A percentile compares a stretch with the other conserved stretches of the same genome.
Conservation (phyloP, 2,888 invertebrate genomes). For the Mythimna lalbum region DNA sequence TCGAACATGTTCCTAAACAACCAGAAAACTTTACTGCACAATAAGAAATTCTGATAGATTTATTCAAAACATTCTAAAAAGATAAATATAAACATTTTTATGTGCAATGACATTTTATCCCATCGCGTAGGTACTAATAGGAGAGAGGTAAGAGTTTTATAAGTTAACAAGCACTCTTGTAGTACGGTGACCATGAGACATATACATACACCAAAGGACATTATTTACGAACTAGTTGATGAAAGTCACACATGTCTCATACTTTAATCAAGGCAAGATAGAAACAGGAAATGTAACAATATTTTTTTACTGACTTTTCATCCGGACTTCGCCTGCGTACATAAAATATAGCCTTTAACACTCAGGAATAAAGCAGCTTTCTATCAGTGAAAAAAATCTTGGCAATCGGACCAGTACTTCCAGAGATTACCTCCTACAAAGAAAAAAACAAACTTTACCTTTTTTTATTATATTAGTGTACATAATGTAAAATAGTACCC, state of each 20-base stretch:
- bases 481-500: neutral
- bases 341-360: no score
- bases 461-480: no score
- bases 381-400: no score
- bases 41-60: neutral
- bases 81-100: neutral
- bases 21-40: neutral
- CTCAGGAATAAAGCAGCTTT: no score
- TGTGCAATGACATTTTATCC: neutral
- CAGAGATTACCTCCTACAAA: no score
- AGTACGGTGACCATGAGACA: slow-evolving; percentile 36
- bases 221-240: neutral
- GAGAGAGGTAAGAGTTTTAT: slow-evolving; percentile 25
- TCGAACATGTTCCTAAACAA: no score
- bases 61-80: neutral
- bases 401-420: no score
- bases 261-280: neutral
- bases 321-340: no score
- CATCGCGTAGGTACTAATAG: neutral
- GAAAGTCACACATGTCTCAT: neutral
- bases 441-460: no score
- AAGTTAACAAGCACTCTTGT: slow-evolving; percentile 45
- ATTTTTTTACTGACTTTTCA: no score
- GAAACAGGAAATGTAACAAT: neutral
- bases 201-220: neutral